Evolutionary conservation across 2,888 invertebrate species (phyloP).

Genomic region (Myopa tessellatipennis): DNA sequence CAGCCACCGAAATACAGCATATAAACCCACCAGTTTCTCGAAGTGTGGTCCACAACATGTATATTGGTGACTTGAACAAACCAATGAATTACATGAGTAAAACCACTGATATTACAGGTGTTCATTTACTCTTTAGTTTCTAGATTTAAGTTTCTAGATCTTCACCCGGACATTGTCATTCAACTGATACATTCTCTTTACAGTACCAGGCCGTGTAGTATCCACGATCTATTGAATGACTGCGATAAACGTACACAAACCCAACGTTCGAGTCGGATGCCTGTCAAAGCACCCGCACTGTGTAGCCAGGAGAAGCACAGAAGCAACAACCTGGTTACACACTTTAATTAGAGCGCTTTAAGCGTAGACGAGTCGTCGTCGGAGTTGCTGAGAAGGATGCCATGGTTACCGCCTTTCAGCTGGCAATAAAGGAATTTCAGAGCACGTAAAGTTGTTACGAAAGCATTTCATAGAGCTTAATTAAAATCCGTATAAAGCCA

Average conservation of each 20-base stretch:
- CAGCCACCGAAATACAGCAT: too few relatives aligned
- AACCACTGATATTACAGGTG: too few relatives aligned
- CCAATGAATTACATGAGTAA: too few relatives aligned
- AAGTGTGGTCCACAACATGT: too few relatives aligned
- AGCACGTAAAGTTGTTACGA: not conserved
- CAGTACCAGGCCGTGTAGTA: too few relatives aligned
- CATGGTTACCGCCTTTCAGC: not conserved
- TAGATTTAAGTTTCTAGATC: too few relatives aligned
- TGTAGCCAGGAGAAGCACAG: not conserved
- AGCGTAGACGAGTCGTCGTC: not conserved
- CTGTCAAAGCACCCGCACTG: not conserved
- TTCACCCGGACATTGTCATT: too few relatives aligned
- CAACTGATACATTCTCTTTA: too few relatives aligned
- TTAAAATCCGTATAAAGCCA: not conserved
- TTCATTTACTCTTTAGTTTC: too few relatives aligned
- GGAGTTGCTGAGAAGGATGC: not conserved
- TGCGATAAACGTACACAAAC: not conserved
- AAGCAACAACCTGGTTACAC: not conserved
- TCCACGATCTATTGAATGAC: not conserved
- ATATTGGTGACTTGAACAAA: too few relatives aligned
- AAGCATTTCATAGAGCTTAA: not conserved
- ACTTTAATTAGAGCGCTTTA: not conserved
- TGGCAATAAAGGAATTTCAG: not conserved
- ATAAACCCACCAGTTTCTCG: too few relatives aligned
- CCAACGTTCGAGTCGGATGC: not conserved